Evolutionary conservation across 2,888 invertebrate genomes (phyloP), one percentile per base, ranked within the genome.

Genomic region (Philhelius pedissequus): DNA sequence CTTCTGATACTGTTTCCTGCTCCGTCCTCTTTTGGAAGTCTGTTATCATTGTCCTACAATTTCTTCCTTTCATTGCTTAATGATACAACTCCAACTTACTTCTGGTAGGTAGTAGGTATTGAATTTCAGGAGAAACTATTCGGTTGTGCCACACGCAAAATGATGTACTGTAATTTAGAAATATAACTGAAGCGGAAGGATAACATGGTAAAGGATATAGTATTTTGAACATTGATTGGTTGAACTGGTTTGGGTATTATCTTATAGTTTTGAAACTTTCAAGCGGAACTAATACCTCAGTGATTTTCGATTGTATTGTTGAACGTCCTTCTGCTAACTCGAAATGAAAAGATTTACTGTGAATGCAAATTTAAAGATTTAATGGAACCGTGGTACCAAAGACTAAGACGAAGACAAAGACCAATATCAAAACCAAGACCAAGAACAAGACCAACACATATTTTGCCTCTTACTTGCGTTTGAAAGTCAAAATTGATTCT

Each of bases 11-110:
- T 22, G 7, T 6, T 22, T 18, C 9, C 13, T 38, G 27, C 7
- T 20, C 22, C n/a, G n/a, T n/a, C n/a, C 22, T 7, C 48, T 48
- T 9, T 45, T n/a, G 4, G 22, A 70, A 60, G 80, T 84, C 84
- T 84, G 84, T 75, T 80, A 80, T 76, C 75, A 80, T 84, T 84
- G 84, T 84, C 80, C 70, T 76, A 68, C 80, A 80, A 83, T 73
- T 71, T 75, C 84, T 80, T 80, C 84, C 54, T 71, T 84, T 80
- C 78, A 82, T 45, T 82, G 38, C 71, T 82, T 74, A 75, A 62
- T 82, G 82, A 80, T 80, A 80, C 80, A 75, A 68, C 54, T 70
- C 66, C 56, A 22, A 50, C 62, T 38, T 9, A 64, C 58, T 79
- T 70, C 43, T 75, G 66, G 52, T 74, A n/a, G n/a, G n/a, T n/a